Conservation (phyloP, 2,888 invertebrate species). For the Andricus quercusramuli region DNA sequence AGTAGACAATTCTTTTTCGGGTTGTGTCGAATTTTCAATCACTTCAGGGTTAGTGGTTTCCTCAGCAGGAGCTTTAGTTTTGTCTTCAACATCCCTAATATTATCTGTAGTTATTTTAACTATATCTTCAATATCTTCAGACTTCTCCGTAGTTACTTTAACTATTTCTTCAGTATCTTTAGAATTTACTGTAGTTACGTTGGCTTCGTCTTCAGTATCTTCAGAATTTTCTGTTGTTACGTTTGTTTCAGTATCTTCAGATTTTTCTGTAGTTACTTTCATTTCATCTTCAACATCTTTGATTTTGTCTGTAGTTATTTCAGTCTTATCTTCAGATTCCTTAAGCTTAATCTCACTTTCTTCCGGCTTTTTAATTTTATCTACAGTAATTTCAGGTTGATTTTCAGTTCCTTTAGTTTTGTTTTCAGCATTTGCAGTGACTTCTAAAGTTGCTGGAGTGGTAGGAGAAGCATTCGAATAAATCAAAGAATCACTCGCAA, state of each 20-base stretch:
- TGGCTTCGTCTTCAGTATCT: too few relatives aligned
- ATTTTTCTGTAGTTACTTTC: too few relatives aligned
- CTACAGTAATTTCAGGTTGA: conserved; percentile 1
- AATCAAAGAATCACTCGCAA: neutral
- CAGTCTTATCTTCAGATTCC: too few relatives aligned
- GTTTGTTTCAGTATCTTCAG: too few relatives aligned
- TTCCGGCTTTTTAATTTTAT: neutral
- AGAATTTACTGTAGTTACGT: too few relatives aligned
- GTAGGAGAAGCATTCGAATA: neutral
- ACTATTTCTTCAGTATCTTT: neutral
- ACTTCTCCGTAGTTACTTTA: neutral
- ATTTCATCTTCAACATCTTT: too few relatives aligned
- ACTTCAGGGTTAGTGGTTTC: neutral
- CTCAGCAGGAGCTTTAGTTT: neutral
- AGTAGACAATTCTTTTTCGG: neutral
- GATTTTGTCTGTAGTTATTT: too few relatives aligned
- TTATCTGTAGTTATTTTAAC: neutral
- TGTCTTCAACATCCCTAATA: neutral
- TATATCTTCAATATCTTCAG: neutral
- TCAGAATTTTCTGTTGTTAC: too few relatives aligned
- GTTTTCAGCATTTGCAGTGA: conserved; percentile 14
- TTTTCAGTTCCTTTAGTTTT: conserved; percentile 30
- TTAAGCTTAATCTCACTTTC: neutral
- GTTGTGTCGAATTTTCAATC: neutral
- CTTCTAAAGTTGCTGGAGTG: neutral